Base-by-base conservation (phyloP, 2,888 invertebrate species). In the Micoletzkya japonica region DNA sequence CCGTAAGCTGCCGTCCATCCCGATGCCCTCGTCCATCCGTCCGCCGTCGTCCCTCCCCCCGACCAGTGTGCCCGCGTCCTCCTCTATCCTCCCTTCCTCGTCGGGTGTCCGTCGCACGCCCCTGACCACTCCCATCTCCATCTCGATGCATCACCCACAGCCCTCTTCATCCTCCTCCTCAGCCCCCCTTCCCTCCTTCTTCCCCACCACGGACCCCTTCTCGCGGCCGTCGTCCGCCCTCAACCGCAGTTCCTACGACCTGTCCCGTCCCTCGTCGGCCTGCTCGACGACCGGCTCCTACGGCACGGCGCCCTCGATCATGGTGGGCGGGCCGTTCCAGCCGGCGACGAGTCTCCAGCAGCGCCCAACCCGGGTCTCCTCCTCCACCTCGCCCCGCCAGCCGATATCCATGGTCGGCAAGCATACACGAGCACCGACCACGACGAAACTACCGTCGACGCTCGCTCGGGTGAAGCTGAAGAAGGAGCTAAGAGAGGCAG, bases 401-500 rank as follows among this genome's bases (percentile, higher is more conserved):
- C 61, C 70, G 10, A 61, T 70, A 71, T 58, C 56, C 1, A 44
- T 58, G 44, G 52, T 49, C n/a, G 52, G 67, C 44, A 69, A 69
- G 59, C 56, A 39, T 24, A 26, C 56, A 34, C 70, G 70, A 37
- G 26, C 64, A 4, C 56, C 67, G 34, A 54, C 70, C 20, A 58
- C 74, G 17, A 71, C 76, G 0, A 72, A 74, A 61, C 75, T 81
- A 26, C 81, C 81, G 6, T 76, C 73, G 50, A 81, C 83, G 2
- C 69, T 83, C 71, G 83, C 82, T 17, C 71, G 84, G 37, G 82
- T 86, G 34, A 75, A 87, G 56, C 81, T 88, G 67, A 87, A 88
- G 74, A 87, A 88, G 73, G 88, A 88, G 73, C 80, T 88, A 69
- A 82, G 87, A 68, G 85, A 87, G 71, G 87, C 86, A 32, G 86